Conservation (phyloP, 2,113 vertebrate species). For the Onychorhynchus coronatus region DNA sequence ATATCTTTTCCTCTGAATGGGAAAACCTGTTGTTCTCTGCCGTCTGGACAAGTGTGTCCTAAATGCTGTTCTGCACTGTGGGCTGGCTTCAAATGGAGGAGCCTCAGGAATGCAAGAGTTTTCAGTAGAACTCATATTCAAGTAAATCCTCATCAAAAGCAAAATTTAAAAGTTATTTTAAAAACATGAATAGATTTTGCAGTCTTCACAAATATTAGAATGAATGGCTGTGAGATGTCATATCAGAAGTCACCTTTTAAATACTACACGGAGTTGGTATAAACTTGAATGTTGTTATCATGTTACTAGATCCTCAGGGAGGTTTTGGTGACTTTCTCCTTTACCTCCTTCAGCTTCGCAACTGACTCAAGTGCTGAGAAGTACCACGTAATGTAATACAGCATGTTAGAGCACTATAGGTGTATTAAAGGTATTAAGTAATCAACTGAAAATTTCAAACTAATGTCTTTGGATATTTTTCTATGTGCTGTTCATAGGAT, state of each 20-base stretch:
- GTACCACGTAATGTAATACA: accelerated
- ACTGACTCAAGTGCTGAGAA: background rate
- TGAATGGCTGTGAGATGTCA: background rate
- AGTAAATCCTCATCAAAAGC: background rate
- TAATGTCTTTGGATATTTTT: background rate
- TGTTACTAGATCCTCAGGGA: background rate
- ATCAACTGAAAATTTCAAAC: background rate
- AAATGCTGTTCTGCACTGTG: background rate
- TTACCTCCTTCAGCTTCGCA: background rate
- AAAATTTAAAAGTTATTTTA: background rate
- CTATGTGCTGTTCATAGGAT: background rate
- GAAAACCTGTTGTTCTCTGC: background rate
- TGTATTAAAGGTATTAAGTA: background rate
- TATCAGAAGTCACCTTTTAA: background rate
- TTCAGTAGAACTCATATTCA: background rate
- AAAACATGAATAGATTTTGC: background rate
- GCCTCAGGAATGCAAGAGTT: background rate
- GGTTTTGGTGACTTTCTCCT: background rate
- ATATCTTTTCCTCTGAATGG: background rate
- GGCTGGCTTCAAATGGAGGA: background rate
- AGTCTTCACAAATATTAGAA: background rate
- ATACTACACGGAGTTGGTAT: background rate
- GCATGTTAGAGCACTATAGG: background rate
- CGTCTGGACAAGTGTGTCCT: background rate
- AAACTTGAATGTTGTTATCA: background rate